Evolutionary conservation across 2,113 vertebrate species (phyloP), one percentile per base, ranked within the genome.

Genomic region (Gymnogyps californianus): DNA sequence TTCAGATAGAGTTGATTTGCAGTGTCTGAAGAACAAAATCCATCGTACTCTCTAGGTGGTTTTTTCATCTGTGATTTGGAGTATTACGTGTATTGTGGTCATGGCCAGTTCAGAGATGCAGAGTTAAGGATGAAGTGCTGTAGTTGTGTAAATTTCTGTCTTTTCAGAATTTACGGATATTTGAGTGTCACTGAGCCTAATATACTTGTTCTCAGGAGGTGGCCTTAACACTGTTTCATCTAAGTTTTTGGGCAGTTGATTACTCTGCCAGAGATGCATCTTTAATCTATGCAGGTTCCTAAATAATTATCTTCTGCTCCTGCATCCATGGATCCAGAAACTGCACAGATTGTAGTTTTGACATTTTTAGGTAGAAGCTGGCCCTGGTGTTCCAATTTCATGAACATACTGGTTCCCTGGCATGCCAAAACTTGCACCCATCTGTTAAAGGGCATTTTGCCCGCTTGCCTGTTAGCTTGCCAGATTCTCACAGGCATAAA

Each of bases 401-500:
- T 66, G 93, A 93, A 78, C 88, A 97, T 95, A 64, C 94, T 96
- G 90, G 75, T 95, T 97, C 70, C 44, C 69, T 97, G 83, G 94
- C 95, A 78, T 72, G 85, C 92, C 87, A 94, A 91, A 83, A 81
- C 86, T 93, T 90, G 72, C 77, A 89, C 93, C 96, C 97, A 96
- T 98, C 96, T 98, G 97, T 97, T 97, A 86, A 96, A 97, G 88
- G 94, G 97, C 94, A 28, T 62, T 91, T 96, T 98, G 97, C 96
- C 96, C 34, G 3, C 64, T 93, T 92, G 87, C 75, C 62, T 95
- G 79, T 87, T 92, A 90, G 93, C 74, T 74, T 92, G 96, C 96
- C 96, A 97, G 54, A 76, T 94, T 94, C 83, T 96, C 77, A 75
- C 55, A 94, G 83, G 57, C 91, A 77, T 89, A 83, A 81, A 71